phyloP scores from a whole-genome alignment of 2,797 vertebrate genomes.

The Tokudaia tokunoshimensis region DNA sequence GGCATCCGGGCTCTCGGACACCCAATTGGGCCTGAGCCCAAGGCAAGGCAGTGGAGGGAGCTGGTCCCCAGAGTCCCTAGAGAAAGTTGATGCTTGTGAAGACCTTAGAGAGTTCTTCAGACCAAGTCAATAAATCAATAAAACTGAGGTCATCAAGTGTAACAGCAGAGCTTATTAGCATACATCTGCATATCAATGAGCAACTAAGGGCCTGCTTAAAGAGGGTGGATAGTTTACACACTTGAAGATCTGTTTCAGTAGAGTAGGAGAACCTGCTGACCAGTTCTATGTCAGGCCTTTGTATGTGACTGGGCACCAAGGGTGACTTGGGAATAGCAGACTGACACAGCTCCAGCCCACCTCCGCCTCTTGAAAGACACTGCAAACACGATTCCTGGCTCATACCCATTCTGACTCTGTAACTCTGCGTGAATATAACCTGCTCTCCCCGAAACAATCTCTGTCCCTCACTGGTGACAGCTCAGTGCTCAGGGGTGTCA shows the following conservation, averaged over 20 bases:
- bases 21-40: neutral
- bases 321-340: neutral
- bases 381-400: neutral
- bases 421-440: neutral
- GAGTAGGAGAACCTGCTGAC: conserved; percentile 72
- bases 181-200: conserved; percentile 87
- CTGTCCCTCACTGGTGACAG: neutral
- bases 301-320: conserved; percentile 72
- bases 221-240: conserved; percentile 82
- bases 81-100: conserved; percentile 71
- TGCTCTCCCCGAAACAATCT: neutral
- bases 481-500: fast-evolving
- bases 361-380: neutral
- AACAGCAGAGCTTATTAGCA: conserved; percentile 83
- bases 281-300: conserved; percentile 81
- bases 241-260: conserved; percentile 83
- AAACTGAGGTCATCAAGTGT: conserved; percentile 85
- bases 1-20: too few relatives aligned
- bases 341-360: neutral
- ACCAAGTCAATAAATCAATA: conserved; percentile 86
- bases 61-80: neutral
- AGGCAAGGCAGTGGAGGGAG: neutral
- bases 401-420: neutral
- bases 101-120: conserved; percentile 69
- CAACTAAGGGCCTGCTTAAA: conserved; percentile 70